Evolutionary conservation across 1,140 invertebrate genomes (phyloP).

Genomic region (Heliconius melpomene): DNA sequence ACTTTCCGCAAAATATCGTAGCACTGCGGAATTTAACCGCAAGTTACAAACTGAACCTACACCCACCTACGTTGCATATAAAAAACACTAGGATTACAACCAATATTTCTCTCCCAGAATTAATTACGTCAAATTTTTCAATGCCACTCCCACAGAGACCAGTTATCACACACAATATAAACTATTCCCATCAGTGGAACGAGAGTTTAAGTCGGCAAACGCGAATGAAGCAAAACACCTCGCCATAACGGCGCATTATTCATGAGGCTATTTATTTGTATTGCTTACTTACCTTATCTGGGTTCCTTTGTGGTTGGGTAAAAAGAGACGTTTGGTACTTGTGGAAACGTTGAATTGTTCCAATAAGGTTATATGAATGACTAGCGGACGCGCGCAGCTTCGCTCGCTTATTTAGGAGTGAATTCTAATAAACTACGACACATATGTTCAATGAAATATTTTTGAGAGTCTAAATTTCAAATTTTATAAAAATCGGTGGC

Average conservation of each 20-base stretch:
- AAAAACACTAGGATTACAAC: not conserved
- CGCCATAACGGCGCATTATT: conserved; percentile 57
- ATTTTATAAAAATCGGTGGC: too few relatives aligned
- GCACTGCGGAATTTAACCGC: too few relatives aligned
- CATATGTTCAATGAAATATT: too few relatives aligned
- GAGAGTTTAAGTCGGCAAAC: conserved; percentile 70
- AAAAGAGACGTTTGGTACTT: not conserved
- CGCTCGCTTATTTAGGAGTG: too few relatives aligned
- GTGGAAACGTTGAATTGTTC: not conserved
- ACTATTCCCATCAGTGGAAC: conserved; percentile 65
- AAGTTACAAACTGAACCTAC: too few relatives aligned
- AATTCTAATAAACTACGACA: too few relatives aligned
- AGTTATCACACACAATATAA: conserved; percentile 47
- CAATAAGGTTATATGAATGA: not conserved
- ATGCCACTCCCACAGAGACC: not conserved
- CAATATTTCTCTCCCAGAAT: not conserved
- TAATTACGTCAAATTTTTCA: conserved; percentile 6
- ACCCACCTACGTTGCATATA: too few relatives aligned
- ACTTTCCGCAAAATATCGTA: too few relatives aligned
- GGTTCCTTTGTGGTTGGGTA: conserved; percentile 23
- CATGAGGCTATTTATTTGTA: conserved; percentile 76
- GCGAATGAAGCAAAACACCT: conserved; percentile 54
- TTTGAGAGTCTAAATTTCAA: too few relatives aligned
- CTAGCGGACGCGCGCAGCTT: too few relatives aligned
- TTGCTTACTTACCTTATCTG: conserved; percentile 64